phyloP scores from a whole-genome alignment of 2,797 vertebrate species.

The Sternotherus odoratus region DNA sequence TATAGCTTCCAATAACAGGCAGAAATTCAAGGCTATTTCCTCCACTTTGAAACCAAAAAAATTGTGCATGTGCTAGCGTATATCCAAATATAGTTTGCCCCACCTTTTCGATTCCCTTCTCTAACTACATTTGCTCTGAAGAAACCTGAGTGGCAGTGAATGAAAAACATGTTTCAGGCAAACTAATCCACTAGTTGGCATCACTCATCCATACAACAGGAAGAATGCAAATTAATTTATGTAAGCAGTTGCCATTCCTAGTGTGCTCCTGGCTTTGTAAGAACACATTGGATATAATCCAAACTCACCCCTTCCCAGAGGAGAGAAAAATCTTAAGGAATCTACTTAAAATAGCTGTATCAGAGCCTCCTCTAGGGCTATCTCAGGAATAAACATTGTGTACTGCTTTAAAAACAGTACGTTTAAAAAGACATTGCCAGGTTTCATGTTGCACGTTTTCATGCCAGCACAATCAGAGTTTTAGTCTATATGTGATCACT shows the following conservation, averaged over 20 bases:
- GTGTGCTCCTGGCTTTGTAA: not conserved
- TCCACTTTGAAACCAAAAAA: conserved; percentile 8
- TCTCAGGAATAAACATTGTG: not conserved
- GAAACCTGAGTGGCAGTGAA: not conserved
- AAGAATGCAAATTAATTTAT: conserved; percentile 41
- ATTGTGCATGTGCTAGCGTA: conserved; percentile 32
- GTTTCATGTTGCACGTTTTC: not conserved
- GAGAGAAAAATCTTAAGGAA: not conserved
- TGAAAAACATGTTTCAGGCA: not conserved
- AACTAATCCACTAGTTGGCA: conserved; percentile 22
- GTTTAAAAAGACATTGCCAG: not conserved
- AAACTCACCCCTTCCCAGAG: not conserved
- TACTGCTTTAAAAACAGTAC: not conserved
- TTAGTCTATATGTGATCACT: not conserved
- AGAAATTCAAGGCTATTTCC: conserved; percentile 49
- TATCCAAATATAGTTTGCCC: conserved; percentile 18
- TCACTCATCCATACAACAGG: not conserved
- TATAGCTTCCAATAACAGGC: not conserved
- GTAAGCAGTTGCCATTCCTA: conserved; percentile 8
- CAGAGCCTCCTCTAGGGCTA: not conserved
- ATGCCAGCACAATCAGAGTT: not conserved
- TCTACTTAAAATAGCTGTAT: not conserved
- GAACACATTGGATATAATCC: not conserved
- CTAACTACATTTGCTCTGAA: conserved; percentile 11
- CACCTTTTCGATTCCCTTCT: conserved; percentile 38